A percentile compares a stretch with the other conserved stretches of the same genome.
phyloP scores from a whole-genome alignment of 1,140 invertebrate species.

The Diprion similis region DNA sequence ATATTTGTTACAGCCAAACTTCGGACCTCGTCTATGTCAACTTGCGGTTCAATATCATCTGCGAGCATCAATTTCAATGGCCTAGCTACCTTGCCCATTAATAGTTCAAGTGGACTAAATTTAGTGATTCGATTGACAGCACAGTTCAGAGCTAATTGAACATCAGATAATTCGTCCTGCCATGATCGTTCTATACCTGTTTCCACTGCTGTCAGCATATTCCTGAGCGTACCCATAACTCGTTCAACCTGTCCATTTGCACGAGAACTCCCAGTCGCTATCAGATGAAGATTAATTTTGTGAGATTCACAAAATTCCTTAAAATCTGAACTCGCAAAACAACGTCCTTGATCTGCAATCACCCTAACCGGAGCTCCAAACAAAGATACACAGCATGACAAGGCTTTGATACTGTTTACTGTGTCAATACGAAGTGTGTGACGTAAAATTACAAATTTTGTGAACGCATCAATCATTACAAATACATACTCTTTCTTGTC shows the following conservation, averaged over 20 bases:
- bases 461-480: slow-evolving; percentile 48
- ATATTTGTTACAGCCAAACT: slow-evolving; percentile 13
- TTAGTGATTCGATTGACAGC: slow-evolving; percentile 39
- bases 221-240: slow-evolving; percentile 38
- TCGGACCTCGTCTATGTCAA: slow-evolving; percentile 11
- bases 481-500: slow-evolving; percentile 36
- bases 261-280: slow-evolving; percentile 25
- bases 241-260: slow-evolving; percentile 41
- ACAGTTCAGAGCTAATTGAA: slow-evolving; percentile 46
- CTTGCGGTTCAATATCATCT: slow-evolving; percentile 16
- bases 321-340: slow-evolving; percentile 41
- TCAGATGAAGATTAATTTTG: slow-evolving; percentile 25
- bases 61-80: slow-evolving; percentile 35
- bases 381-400: slow-evolving; percentile 24
- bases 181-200: slow-evolving; percentile 34
- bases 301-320: slow-evolving; percentile 35
- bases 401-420: not conserved
- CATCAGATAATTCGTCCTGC: slow-evolving; percentile 42
- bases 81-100: slow-evolving; percentile 42
- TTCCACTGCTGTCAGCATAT: slow-evolving; percentile 41
- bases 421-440: not conserved
- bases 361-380: slow-evolving; percentile 39
- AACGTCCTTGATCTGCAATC: slow-evolving; percentile 43
- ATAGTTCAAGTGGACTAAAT: slow-evolving; percentile 39
- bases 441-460: slow-evolving; percentile 28